Conservation (phyloP, 2,888 invertebrate genomes). For the Ennomos erosarius region DNA sequence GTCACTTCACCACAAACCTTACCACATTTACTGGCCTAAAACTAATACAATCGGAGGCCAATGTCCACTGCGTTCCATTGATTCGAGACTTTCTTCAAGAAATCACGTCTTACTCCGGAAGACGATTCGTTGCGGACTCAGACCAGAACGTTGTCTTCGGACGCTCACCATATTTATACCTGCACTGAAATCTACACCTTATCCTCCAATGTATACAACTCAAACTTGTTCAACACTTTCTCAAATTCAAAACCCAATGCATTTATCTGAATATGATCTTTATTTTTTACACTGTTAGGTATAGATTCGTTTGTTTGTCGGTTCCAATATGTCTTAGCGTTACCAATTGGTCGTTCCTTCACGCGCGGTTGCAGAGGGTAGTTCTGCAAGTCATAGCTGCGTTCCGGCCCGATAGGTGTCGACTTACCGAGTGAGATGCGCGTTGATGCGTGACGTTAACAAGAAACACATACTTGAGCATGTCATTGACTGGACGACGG, state of each 20-base stretch:
- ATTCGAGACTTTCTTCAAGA: constrained; percentile 80
- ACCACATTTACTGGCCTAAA: constrained; percentile 46
- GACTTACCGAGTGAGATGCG: constrained; percentile 19
- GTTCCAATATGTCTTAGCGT: constrained; percentile 53
- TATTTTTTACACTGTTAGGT: constrained; percentile 30
- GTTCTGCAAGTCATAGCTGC: constrained; percentile 74
- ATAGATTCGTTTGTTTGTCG: constrained; percentile 31
- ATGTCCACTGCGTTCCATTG: constrained; percentile 80
- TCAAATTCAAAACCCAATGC: not conserved
- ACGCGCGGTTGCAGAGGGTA: constrained; percentile 69
- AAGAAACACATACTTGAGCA: constrained; percentile 36
- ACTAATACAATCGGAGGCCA: constrained; percentile 73
- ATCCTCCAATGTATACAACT: not conserved
- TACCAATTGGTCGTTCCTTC: constrained; percentile 67
- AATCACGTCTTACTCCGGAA: constrained; percentile 83
- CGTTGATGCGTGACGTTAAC: constrained; percentile 33
- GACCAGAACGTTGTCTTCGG: constrained; percentile 71
- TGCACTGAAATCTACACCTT: constrained; percentile 45
- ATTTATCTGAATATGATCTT: constrained; percentile 31
- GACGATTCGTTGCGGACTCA: constrained; percentile 78
- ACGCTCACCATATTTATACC: constrained; percentile 54
- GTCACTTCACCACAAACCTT: not conserved
- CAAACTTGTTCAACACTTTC: constrained; percentile 1
- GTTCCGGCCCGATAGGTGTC: constrained; percentile 72
- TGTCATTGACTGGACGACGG: constrained; percentile 26